Conservation (phyloP, 2,113 vertebrate species). For the Leuciscus idus region DNA sequence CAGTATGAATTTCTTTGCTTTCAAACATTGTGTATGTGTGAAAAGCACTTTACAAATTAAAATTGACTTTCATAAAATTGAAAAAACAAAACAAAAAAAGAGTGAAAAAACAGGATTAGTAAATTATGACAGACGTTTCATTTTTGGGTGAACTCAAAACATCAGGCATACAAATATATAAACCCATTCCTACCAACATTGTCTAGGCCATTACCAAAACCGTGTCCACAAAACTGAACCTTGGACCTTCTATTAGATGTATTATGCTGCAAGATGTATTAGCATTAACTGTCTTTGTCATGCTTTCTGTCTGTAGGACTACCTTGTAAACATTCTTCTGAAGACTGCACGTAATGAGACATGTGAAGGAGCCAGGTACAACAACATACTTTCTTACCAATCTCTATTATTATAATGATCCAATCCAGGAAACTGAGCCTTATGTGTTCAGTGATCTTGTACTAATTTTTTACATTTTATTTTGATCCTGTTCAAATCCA, state of each 20-base stretch:
- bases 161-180: too few relatives aligned
- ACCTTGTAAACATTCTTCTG: constrained; percentile 89
- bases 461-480: neutral
- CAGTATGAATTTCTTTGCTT: neutral
- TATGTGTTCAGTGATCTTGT: neutral
- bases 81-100: too few relatives aligned
- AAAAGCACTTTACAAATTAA: neutral
- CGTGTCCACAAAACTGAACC: neutral
- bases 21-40: neutral
- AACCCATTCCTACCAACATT: too few relatives aligned
- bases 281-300: neutral
- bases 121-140: neutral
- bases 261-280: neutral
- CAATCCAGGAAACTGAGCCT: neutral
- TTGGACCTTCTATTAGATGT: neutral
- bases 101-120: too few relatives aligned
- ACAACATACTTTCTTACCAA: neutral
- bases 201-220: neutral
- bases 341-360: constrained; percentile 90
- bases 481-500: neutral
- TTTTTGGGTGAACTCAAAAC: neutral
- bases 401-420: too few relatives aligned
- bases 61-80: neutral
- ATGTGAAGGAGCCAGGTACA: constrained; percentile 92
- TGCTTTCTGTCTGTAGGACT: constrained; percentile 75